Evolutionary conservation across 53 echinoderm and acorn worm species (phyloP), one percentile per base, ranked within the genome.

Genomic region (Holothuria leucospilota): DNA sequence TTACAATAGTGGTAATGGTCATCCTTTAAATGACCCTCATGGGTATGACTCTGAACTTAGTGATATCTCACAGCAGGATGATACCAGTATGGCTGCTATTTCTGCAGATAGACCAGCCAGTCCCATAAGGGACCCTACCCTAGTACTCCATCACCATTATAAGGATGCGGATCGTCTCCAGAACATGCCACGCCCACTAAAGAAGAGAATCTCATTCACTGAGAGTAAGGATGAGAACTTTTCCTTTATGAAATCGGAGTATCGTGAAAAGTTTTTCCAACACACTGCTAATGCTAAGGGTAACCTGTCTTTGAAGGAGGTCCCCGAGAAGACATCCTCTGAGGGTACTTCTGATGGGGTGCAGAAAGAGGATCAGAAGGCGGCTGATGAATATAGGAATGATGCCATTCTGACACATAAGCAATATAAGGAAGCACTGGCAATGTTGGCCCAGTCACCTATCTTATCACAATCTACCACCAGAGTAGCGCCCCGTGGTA

Each of bases 151-250:
- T 23, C 90, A 93, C 84, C 85, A 79, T 69, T 90, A 93, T 58
- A 91, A 91, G 49, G 98, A 98, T 77, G 65, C 86, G 6, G 88
- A 98, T 40, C 83, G 95, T 60, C 78, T 98, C 64, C 93, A 90
- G 65, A 95, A 95, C 69, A 98, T 98, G 93, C 98, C 98, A 15
- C 95, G 98, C 30, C 98, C 98, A 18, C 83, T 98, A 58, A 95
- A 93, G 87, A 98, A 95, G 68, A 82, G 98, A 13, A 86, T 95
- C 28, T 98, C 98, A 29, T 93, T 95, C 78, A 92, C 95, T 2
- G 98, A 98, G 74, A 93, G 91, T 80, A 98, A 98, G 73, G 93
- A 90, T 15, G 96, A 93, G 67, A 91, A 89, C 82, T 85, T 91
- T 85, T 93, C 93, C 71, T 96, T 91, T 82, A 78, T 96, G 29